Percentiles rank a stretch among this genome's conserved stretches.
phyloP scores from a whole-genome alignment of 2,888 invertebrate species.

The Trachelus iudaicus region DNA sequence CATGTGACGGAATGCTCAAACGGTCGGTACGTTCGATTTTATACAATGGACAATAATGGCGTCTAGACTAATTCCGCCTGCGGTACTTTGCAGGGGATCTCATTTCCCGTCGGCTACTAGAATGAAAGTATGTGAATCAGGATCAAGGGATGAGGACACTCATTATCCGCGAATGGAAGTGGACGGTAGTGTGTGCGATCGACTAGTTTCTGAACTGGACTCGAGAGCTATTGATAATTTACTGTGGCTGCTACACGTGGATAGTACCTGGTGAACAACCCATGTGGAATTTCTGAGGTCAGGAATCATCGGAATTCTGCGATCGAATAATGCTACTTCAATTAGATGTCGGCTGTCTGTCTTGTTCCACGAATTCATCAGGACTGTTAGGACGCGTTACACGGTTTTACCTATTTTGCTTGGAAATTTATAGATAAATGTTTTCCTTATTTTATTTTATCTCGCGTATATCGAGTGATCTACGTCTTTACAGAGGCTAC shows the following conservation, averaged over 20 bases:
- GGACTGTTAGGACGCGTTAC: not conserved
- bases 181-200: not conserved
- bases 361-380: not conserved
- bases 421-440: not conserved
- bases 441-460: not conserved
- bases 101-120: not conserved
- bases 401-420: not conserved
- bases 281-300: not conserved
- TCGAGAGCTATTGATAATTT: not conserved
- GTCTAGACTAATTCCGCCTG: not conserved
- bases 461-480: not conserved
- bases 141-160: not conserved
- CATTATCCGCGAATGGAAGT: not conserved
- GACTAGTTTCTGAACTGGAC: not conserved
- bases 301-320: not conserved
- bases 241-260: not conserved
- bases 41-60: not conserved
- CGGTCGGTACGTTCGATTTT: not conserved
- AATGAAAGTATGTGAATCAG: not conserved
- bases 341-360: not conserved
- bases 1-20: not conserved
- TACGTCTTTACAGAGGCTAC: not conserved
- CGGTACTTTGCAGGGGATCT: not conserved
- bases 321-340: not conserved
- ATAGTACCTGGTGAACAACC: not conserved